A percentile compares a stretch with the other conserved stretches of the same genome.
phyloP scores from a whole-genome alignment of 2,113 vertebrate genomes.

The Arizona elegans region DNA sequence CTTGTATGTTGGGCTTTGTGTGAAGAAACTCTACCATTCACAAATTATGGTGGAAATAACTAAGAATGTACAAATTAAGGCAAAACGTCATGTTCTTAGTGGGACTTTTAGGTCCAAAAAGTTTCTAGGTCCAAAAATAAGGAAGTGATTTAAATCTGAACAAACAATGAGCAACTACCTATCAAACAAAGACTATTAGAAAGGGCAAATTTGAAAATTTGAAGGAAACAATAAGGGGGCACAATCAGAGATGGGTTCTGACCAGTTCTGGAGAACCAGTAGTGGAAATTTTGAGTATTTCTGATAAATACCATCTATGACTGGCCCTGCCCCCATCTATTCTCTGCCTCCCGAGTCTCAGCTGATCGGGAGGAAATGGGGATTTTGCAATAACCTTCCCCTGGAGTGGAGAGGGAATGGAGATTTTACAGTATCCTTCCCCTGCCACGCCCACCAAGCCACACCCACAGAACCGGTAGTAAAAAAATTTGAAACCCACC shows the following conservation, averaged over 20 bases:
- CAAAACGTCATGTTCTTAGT: background rate
- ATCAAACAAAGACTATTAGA: background rate
- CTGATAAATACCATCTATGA: too few relatives aligned
- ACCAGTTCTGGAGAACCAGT: too few relatives aligned
- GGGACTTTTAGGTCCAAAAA: background rate
- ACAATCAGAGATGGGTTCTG: background rate
- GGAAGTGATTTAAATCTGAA: background rate
- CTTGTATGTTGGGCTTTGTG: background rate
- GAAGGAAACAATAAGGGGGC: background rate
- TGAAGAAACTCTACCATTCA: background rate
- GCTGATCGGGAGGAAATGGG: too few relatives aligned
- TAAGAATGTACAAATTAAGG: background rate
- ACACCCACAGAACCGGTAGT: too few relatives aligned
- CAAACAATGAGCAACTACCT: background rate
- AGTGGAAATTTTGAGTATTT: too few relatives aligned
- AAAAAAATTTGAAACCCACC: too few relatives aligned
- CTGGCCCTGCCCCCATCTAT: too few relatives aligned
- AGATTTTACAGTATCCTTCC: too few relatives aligned
- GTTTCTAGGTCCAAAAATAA: background rate
- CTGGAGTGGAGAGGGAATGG: too few relatives aligned
- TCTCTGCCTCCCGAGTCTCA: too few relatives aligned
- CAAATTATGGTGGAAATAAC: background rate
- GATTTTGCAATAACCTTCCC: too few relatives aligned
- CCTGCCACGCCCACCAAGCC: too few relatives aligned
- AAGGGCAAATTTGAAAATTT: background rate